Evolutionary conservation across 2,797 vertebrate genomes (phyloP), one percentile per base, ranked within the genome.

Genomic region (Trachops cirrhosus): DNA sequence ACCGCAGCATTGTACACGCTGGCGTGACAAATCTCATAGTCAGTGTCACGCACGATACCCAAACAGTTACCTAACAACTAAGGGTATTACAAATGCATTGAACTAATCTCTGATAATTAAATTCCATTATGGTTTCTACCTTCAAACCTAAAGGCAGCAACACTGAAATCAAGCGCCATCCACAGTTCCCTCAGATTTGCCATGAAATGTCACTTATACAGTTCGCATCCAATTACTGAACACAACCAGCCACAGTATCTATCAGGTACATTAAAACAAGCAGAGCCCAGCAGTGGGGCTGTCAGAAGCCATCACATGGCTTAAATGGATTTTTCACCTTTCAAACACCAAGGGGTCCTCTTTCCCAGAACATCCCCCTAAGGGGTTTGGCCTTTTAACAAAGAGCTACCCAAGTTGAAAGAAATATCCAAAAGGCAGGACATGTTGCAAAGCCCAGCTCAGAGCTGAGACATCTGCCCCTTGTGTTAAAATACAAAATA

Each of bases 141-240:
- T 52, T 94, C 95, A 96, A 97, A 94, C 95, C 95, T 89, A 74
- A 97, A 98, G 95, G 95, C 97, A 96, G 59, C 92, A 85, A 64
- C 80, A 24, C 4, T 86, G 89, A 94, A 97, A 94, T 93, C 75
- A 67, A 98, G 96, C 74, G 97, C 94, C 97, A 94, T 74, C 97
- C 96, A 96, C 95, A 91, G 96, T 83, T 92, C 70, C 94, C 97
- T 98, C 98, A 98, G 98, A 98, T 99, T 99, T 99, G 99, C 98
- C 99, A 99, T 98, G 98, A 99, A 99, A 99, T 98, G 99, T 98
- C 99, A 99, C 98, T 99, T 99, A 92, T 96, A 98, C 79, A 98
- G 98, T 99, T 99, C 98, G 96, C 97, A 98, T 98, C 98, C 98
- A 99, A 99, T 99, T 99, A 99, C 98, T 97, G 96, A 98, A 98